Evolutionary conservation across 2,888 invertebrate genomes (phyloP), one percentile per base, ranked within the genome.

Genomic region (Meteorus cinctellus): DNA sequence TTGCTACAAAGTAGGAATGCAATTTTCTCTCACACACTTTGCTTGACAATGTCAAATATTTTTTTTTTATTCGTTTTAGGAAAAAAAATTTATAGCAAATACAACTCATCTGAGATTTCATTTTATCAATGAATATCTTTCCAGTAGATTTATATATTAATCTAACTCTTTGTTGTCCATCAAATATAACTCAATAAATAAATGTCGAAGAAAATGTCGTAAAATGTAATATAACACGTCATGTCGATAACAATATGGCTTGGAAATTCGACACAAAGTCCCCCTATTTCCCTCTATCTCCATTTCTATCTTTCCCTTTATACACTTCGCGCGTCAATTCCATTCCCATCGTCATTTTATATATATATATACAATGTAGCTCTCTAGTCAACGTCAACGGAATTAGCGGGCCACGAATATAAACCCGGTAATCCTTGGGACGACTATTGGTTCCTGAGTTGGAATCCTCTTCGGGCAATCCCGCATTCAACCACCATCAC

Each of bases 341-440:
- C 62, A 74, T 66, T 63, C 70, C 24, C 71, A 19, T 66, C 71
- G 65, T 71, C 29, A 60, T 72, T 41, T 67, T 41, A 59, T 45
- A 55, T 24, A 59, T 45, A 55, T 24, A 24, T 48, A 55, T 55
- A 55, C n/a, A 55, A 8, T 5, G 8, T 4, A n/a, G 48, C 62
- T 67, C 72, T 41, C 71, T 27, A 59, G 59, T 51, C 31, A 29
- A 74, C 60, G 74, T 74, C 68, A 68, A 59, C 74, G 60, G 74
- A 74, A 74, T 74, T 74, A 74, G 67, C 34, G 74, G 51, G 51
- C 65, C 24, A 65, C 65, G 74, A 60, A 67, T 68, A 66, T 74
- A 68, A 74, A 74, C 68, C 67, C 36, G 48, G 72, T 72, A 74
- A 74, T 74, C 74, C 74, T 59, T 4, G n/a, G 65, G 60, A 74